Conservation (phyloP, 2,113 vertebrate genomes). For the Hylia prasina region DNA sequence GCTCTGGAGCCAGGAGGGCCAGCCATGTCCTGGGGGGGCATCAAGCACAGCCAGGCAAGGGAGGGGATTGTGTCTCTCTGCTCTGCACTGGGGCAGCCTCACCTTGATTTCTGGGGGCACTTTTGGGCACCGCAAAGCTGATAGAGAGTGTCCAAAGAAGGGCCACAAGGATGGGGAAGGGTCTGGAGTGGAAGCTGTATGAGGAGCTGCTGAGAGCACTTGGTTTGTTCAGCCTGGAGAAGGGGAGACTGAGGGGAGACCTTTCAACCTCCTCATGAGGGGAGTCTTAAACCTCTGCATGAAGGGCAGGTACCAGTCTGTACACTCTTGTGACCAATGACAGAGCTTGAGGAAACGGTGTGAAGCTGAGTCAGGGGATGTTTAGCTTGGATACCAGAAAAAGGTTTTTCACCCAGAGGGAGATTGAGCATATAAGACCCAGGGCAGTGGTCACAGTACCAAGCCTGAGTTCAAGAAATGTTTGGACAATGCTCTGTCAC, state of each 20-base stretch:
- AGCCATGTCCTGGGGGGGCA: not conserved
- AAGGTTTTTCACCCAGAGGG: not conserved
- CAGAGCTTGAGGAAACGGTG: not conserved
- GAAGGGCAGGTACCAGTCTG: not conserved
- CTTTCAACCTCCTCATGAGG: not conserved
- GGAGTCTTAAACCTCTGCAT: too few relatives aligned
- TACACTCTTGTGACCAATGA: not conserved
- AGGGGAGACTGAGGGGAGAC: not conserved
- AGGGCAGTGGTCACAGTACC: not conserved
- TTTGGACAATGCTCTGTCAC: not conserved
- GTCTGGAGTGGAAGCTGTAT: not conserved
- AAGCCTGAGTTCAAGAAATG: not conserved
- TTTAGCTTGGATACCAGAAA: not conserved
- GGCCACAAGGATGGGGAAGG: not conserved
- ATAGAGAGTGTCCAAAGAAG: not conserved
- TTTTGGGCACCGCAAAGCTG: not conserved
- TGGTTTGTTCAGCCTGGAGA: not conserved
- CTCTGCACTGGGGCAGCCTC: not conserved
- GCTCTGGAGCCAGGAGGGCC: not conserved
- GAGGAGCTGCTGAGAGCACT: not conserved
- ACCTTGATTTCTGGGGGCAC: not conserved
- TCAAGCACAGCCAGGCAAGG: not conserved
- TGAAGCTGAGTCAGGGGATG: not conserved
- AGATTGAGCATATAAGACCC: not conserved
- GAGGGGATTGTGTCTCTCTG: not conserved